phyloP scores from a whole-genome alignment of 92 coral and sea anemone genomes.

The Montipora capitata region DNA sequence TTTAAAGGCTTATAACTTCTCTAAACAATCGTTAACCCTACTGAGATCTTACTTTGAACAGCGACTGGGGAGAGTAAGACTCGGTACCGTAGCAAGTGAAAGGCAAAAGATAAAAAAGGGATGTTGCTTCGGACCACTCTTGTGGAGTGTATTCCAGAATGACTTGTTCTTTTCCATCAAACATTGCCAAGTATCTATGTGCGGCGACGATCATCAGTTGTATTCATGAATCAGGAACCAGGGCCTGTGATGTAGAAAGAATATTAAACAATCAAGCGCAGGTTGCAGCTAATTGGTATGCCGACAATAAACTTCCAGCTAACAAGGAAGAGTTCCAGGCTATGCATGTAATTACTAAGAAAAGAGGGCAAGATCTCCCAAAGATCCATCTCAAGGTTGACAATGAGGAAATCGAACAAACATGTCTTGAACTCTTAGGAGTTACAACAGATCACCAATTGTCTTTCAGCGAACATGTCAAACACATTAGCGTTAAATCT shows the following conservation, averaged over 20 bases:
- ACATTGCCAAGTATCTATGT: conserved; percentile 14
- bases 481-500: not conserved
- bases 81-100: not conserved
- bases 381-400: too few relatives aligned
- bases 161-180: conserved; percentile 24
- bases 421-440: too few relatives aligned
- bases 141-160: conserved; percentile 10
- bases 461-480: too few relatives aligned
- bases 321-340: conserved; percentile 49
- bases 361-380: not conserved
- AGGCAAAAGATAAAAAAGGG: too few relatives aligned
- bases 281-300: conserved; percentile 26
- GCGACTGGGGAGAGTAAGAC: not conserved
- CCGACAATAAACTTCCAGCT: conserved; percentile 22
- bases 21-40: not conserved
- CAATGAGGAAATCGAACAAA: too few relatives aligned
- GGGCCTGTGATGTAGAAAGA: not conserved
- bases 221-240: not conserved
- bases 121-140: too few relatives aligned
- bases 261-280: conserved; percentile 26
- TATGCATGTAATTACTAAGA: conserved; percentile 2
- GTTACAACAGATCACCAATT: too few relatives aligned
- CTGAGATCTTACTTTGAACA: conserved; percentile 8
- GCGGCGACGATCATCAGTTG: conserved; percentile 33
- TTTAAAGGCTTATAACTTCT: conserved; percentile 20